These are phyloP conservation scores for Eulemur mongoz DNA, from an alignment of 2,797 vertebrate genomes.

Conservation along the genomic window DNA sequence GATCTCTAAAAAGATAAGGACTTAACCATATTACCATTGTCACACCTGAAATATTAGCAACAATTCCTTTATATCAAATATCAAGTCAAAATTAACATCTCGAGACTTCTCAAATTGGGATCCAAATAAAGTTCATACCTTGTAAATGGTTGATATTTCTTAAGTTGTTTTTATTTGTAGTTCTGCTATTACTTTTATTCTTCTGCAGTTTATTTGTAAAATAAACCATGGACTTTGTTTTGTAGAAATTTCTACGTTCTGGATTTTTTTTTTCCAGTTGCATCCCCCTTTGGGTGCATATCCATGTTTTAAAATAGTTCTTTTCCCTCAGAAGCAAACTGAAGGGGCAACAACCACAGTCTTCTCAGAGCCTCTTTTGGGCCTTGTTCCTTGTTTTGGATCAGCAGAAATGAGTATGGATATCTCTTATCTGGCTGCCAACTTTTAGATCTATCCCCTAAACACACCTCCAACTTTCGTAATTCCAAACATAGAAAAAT, in stretches of 20 bases:
- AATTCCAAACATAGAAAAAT: neutral
- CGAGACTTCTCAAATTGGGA: conserved; percentile 27
- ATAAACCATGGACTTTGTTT: neutral
- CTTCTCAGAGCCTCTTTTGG: neutral
- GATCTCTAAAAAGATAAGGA: conserved; percentile 1
- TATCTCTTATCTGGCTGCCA: neutral
- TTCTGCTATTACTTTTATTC: neutral
- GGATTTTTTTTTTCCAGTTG: neutral
- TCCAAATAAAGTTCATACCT: conserved; percentile 3
- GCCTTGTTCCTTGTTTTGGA: neutral
- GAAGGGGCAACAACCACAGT: neutral
- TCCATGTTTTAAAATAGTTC: conserved; percentile 25
- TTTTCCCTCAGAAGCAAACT: conserved; percentile 10
- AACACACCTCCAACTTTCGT: neutral
- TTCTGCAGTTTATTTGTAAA: neutral
- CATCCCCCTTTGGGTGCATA: neutral
- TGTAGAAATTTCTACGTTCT: conserved; percentile 26
- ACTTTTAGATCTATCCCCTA: neutral
- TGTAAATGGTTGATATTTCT: neutral
- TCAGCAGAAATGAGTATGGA: neutral
- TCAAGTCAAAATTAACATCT: neutral
- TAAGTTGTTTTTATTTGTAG: neutral
- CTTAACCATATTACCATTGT: neutral
- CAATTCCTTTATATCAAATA: neutral
- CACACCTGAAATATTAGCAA: neutral